phyloP scores from a whole-genome alignment of 1,140 invertebrate genomes.

The Drosophila azteca region DNA sequence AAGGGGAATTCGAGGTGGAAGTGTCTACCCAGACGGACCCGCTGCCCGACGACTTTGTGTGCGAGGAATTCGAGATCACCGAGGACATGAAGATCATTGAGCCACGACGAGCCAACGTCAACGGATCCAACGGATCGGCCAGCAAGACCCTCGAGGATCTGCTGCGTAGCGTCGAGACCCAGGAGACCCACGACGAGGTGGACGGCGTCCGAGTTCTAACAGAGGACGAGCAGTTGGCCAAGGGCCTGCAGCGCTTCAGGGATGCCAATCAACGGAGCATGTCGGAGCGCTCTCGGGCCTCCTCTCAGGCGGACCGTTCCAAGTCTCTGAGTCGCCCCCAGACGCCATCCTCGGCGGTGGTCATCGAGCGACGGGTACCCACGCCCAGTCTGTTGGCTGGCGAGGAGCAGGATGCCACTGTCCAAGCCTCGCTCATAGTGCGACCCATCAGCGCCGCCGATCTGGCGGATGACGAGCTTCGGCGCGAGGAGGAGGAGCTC shows the following conservation, averaged over 20 bases:
- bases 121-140: conserved; percentile 25
- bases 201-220: conserved; percentile 53
- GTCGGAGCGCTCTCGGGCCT: conserved; percentile 85
- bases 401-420: conserved; percentile 82
- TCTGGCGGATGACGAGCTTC: conserved; percentile 68
- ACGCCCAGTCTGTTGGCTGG: conserved; percentile 84
- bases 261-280: conserved; percentile 85
- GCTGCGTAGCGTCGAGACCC: conserved; percentile 56
- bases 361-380: conserved; percentile 85
- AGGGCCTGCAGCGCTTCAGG: conserved; percentile 83
- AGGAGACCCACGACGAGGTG: conserved; percentile 53
- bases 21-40: conserved; percentile 93
- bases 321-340: conserved; percentile 85
- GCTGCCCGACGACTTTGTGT: conserved; percentile 90
- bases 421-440: conserved; percentile 86
- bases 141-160: conserved; percentile 76
- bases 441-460: conserved; percentile 83
- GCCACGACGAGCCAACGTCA: conserved; percentile 37
- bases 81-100: conserved; percentile 83
- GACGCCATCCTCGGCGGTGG: conserved; percentile 86
- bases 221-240: conserved; percentile 82
- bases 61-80: conserved; percentile 87
- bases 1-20: conserved; percentile 86
- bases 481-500: conserved; percentile 73
- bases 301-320: conserved; percentile 84